phyloP scores from a whole-genome alignment of 2,797 vertebrate genomes.

The Prionace glauca region DNA sequence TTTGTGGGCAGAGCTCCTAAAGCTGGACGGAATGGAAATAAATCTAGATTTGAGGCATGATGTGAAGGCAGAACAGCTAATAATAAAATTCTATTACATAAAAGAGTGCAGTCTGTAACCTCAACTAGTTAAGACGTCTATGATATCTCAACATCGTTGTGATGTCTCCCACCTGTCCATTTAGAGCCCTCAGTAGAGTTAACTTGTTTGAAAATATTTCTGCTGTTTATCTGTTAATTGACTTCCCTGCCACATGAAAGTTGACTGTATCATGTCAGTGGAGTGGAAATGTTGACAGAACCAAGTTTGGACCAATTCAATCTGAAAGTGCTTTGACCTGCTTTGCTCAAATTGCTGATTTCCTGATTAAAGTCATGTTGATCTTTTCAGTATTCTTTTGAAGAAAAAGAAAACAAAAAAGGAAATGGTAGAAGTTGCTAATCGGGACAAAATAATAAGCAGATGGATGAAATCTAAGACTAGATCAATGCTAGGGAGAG shows the following conservation, averaged over 20 bases:
- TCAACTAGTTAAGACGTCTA: not conserved
- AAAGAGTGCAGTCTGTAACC: not conserved
- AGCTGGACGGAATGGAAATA: not conserved
- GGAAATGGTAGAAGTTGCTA: slow-evolving; percentile 17
- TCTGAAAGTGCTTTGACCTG: not conserved
- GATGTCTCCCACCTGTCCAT: not conserved
- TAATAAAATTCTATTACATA: not conserved
- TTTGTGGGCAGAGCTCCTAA: not conserved
- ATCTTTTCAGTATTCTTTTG: not conserved
- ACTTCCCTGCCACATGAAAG: not conserved
- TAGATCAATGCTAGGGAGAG: slow-evolving; percentile 1
- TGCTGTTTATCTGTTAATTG: slow-evolving; percentile 19
- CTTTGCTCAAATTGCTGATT: slow-evolving; percentile 25
- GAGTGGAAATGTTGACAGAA: not conserved
- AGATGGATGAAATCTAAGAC: slow-evolving; percentile 14
- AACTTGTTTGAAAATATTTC: slow-evolving; percentile 2
- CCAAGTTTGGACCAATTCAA: not conserved
- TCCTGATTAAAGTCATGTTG: not conserved
- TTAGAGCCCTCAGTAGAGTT: not conserved
- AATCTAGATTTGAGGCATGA: not conserved
- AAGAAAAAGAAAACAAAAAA: not conserved
- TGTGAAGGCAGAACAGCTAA: not conserved
- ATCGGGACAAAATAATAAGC: slow-evolving; percentile 15
- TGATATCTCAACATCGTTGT: not conserved
- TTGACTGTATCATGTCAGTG: not conserved